These are phyloP conservation scores for Borostomias antarcticus DNA, from an alignment of 2,797 vertebrate genomes.

Conservation along the genomic window DNA sequence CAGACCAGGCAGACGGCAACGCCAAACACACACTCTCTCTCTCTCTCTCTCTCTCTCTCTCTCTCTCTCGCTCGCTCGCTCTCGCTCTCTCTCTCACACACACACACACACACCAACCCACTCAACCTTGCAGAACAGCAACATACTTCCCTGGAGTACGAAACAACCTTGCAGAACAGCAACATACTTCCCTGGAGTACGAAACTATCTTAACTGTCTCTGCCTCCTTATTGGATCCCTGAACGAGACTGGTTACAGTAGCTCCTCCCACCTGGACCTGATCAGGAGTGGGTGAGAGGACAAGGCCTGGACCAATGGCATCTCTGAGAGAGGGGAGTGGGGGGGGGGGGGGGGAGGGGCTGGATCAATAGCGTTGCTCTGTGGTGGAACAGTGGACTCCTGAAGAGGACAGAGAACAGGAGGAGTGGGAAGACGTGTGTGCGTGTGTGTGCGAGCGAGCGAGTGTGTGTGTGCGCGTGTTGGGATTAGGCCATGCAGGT, in stretches of 20 bases:
- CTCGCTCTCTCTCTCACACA: not conserved
- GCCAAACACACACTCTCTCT: no score
- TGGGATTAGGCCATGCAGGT: not conserved
- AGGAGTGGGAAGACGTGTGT: not conserved
- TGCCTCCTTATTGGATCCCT: not conserved
- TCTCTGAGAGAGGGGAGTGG: not conserved
- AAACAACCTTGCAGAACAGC: not conserved
- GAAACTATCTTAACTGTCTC: no score
- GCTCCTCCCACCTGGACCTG: not conserved
- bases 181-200: not conserved
- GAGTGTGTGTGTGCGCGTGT: not conserved
- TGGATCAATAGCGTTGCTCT: not conserved
- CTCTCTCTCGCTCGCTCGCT: not conserved
- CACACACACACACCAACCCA: constrained; percentile 6
- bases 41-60: not conserved
- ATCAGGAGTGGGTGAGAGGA: not conserved
- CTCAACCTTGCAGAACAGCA: constrained; percentile 14
- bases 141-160: no score
- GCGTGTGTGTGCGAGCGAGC: not conserved
- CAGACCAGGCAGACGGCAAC: not conserved
- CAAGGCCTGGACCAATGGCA: not conserved
- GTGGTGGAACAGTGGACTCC: not conserved
- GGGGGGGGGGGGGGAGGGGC: not conserved
- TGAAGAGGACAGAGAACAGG: not conserved
- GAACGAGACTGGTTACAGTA: not conserved